Percentiles rank a stretch among this genome's conserved stretches.
phyloP scores from a whole-genome alignment of 2,888 invertebrate genomes.

The Tinea pellionella region DNA sequence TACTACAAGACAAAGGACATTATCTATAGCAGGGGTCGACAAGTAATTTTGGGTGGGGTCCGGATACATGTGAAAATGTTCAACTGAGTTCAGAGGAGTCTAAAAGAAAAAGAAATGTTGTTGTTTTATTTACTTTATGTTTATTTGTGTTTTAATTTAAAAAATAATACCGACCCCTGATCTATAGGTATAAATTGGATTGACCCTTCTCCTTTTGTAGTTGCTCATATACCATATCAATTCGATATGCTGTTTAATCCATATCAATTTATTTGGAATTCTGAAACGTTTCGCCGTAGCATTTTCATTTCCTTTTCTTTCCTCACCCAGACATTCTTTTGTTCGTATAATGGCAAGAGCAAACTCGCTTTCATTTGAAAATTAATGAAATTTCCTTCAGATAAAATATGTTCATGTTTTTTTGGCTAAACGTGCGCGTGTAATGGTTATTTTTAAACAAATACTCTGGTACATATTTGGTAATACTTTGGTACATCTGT shows the following conservation, averaged over 20 bases:
- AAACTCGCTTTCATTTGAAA: slow-evolving; percentile 14
- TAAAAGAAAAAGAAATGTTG: too few relatives aligned
- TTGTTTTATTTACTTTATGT: too few relatives aligned
- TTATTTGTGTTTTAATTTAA: too few relatives aligned
- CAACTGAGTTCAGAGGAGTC: too few relatives aligned
- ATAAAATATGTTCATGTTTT: slow-evolving; percentile 12
- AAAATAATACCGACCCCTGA: too few relatives aligned
- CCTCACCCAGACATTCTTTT: slow-evolving; percentile 25
- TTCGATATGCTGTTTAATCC: slow-evolving; percentile 12
- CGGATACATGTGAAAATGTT: too few relatives aligned
- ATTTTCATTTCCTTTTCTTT: slow-evolving; percentile 34
- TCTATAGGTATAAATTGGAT: too few relatives aligned
- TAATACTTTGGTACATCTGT: too few relatives aligned
- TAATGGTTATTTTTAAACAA: slow-evolving; percentile 10
- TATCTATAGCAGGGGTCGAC: too few relatives aligned
- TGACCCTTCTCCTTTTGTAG: neutral
- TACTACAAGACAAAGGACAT: too few relatives aligned
- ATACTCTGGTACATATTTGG: too few relatives aligned
- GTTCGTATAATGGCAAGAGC: slow-evolving; percentile 22
- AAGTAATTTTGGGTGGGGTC: too few relatives aligned
- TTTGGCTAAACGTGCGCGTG: neutral
- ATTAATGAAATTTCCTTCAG: slow-evolving; percentile 14
- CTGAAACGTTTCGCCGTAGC: slow-evolving; percentile 16
- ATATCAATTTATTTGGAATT: neutral
- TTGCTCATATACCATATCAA: neutral